Conservation (phyloP, 2,113 vertebrate species). For the Pterocles orientalis region DNA sequence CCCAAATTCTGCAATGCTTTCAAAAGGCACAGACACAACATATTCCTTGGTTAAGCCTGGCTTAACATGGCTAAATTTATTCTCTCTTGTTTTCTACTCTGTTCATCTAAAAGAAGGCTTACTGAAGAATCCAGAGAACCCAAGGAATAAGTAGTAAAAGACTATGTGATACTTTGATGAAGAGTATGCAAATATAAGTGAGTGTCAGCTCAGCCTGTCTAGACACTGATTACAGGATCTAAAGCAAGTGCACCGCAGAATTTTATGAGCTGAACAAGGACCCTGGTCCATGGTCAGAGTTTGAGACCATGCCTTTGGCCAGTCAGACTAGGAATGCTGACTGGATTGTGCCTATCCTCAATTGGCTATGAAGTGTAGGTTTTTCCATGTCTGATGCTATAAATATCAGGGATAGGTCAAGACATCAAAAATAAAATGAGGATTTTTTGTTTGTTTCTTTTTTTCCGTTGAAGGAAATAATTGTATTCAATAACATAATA, state of each 20-base stretch:
- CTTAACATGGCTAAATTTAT: background rate
- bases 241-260: background rate
- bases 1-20: background rate
- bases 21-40: background rate
- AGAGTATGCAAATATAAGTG: background rate
- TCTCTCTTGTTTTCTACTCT: background rate
- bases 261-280: background rate
- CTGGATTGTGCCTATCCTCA: background rate
- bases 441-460: background rate
- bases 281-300: rapidly evolving
- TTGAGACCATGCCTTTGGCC: background rate
- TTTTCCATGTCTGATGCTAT: background rate
- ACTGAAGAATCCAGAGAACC: background rate
- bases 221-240: background rate
- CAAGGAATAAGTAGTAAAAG: background rate
- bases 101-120: background rate
- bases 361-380: background rate
- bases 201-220: background rate
- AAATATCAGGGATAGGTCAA: background rate
- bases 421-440: background rate
- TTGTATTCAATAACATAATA: background rate
- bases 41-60: background rate
- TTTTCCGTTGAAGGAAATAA: background rate
- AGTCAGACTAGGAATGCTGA: background rate
- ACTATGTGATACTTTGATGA: background rate